phyloP scores from a whole-genome alignment of 2,797 vertebrate species.

The Dicrostonyx torquatus region DNA sequence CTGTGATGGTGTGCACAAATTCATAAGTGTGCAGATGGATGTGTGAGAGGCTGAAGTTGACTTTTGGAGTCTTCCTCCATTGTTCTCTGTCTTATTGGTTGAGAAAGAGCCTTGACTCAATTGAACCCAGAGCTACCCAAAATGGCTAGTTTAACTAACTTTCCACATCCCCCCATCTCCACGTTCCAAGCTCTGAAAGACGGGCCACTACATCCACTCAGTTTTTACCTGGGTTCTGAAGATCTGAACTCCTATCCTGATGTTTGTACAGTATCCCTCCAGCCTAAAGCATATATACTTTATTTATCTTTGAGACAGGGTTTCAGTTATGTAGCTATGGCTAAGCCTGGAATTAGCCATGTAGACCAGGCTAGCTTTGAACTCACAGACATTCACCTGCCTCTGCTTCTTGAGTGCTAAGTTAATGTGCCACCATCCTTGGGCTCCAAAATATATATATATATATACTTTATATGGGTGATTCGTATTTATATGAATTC shows the following conservation, averaged over 20 bases:
- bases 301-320: neutral
- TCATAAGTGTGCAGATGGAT: neutral
- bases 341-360: neutral
- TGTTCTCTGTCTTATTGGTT: neutral
- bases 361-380: neutral
- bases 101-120: neutral
- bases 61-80: neutral
- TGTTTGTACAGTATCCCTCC: neutral
- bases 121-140: neutral
- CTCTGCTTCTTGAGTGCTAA: neutral
- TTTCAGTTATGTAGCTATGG: neutral
- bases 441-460: neutral
- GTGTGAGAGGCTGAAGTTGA: neutral
- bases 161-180: neutral
- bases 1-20: neutral
- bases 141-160: neutral
- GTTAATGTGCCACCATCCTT: neutral
- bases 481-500: neutral
- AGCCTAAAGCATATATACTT: neutral
- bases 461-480: neutral
- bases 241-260: neutral
- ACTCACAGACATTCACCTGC: neutral
- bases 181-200: neutral
- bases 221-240: neutral
- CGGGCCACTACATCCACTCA: neutral